Conservation (phyloP, 2,113 vertebrate species). For the Speoplatyrhinus poulsoni region DNA sequence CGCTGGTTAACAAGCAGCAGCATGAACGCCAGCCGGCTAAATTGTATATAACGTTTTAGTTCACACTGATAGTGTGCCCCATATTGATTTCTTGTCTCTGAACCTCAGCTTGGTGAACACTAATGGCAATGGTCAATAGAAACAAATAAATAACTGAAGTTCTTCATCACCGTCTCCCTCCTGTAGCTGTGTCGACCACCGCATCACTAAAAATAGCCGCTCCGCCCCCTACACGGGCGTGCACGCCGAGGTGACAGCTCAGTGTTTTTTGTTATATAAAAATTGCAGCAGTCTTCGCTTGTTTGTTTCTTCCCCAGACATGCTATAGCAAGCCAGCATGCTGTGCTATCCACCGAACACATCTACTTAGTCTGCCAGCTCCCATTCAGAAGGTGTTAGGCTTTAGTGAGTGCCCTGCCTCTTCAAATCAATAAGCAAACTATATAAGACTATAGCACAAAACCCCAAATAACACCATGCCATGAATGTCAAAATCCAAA, state of each 20-base stretch:
- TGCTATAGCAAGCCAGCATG: conserved; percentile 44
- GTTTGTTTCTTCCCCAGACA: conserved; percentile 47
- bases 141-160: conserved; percentile 69
- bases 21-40: conserved; percentile 65
- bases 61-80: conserved; percentile 68
- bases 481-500: conserved; percentile 45
- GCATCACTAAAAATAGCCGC: conserved; percentile 69
- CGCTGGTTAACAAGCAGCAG: conserved; percentile 72
- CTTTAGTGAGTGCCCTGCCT: conserved; percentile 50
- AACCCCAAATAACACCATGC: conserved; percentile 51
- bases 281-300: conserved; percentile 25
- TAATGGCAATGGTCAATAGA: conserved; percentile 80
- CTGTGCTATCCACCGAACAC: conserved; percentile 53
- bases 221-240: conserved; percentile 44
- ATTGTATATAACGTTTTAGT: conserved; percentile 76
- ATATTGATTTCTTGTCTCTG: conserved; percentile 77
- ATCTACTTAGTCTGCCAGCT: conserved; percentile 46
- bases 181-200: conserved; percentile 53
- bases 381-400: conserved; percentile 41
- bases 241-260: conserved; percentile 50
- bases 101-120: conserved; percentile 69
- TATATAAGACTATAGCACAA: conserved; percentile 37
- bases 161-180: conserved; percentile 57
- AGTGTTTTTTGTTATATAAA: conserved; percentile 50
- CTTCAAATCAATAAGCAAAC: conserved; percentile 58